Percentiles rank a stretch among this genome's conserved stretches.
Evolutionary conservation across 1,140 invertebrate species (phyloP).

Genomic region (Macrobrachium rosenbergii): DNA sequence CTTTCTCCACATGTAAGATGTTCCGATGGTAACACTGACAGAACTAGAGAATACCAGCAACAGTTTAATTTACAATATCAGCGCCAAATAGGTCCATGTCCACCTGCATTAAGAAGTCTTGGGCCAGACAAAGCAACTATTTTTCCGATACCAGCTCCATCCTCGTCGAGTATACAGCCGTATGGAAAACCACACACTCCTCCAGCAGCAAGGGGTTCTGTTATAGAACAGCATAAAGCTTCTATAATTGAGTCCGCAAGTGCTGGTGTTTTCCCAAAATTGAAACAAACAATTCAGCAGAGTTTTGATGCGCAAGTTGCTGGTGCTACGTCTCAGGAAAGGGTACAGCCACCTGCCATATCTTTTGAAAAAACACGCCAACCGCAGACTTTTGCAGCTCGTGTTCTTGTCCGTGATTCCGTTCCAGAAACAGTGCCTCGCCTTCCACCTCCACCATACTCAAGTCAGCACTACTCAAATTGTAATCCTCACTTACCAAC

Average conservation of each 20-base stretch:
- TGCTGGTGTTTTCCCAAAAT: conserved; percentile 40
- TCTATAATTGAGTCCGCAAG: conserved; percentile 28
- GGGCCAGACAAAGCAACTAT: conserved; percentile 53
- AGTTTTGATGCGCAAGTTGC: conserved; percentile 1
- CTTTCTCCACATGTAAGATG: background rate
- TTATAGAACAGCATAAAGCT: conserved; percentile 43
- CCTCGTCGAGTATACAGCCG: conserved; percentile 17
- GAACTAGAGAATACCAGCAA: conserved; percentile 43
- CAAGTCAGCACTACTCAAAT: conserved; percentile 21
- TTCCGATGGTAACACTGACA: conserved; percentile 39
- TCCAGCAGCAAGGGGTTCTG: conserved; percentile 1
- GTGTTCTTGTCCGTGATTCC: conserved; percentile 52
- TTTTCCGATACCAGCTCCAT: conserved; percentile 43
- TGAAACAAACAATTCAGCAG: conserved; percentile 45
- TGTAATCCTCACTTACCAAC: conserved; percentile 21
- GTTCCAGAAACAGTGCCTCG: conserved; percentile 40
- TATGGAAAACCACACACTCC: conserved; percentile 35
- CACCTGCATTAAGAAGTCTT: conserved; percentile 49
- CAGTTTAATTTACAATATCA: conserved; percentile 30
- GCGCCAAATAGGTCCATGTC: conserved; percentile 22
- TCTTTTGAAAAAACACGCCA: conserved; percentile 34
- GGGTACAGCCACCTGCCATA: conserved; percentile 27
- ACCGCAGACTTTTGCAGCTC: conserved; percentile 47
- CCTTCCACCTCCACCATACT: conserved; percentile 26
- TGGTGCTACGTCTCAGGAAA: conserved; percentile 5